Conservation (phyloP, 1,140 invertebrate genomes). For the Eulimnadia texana region DNA sequence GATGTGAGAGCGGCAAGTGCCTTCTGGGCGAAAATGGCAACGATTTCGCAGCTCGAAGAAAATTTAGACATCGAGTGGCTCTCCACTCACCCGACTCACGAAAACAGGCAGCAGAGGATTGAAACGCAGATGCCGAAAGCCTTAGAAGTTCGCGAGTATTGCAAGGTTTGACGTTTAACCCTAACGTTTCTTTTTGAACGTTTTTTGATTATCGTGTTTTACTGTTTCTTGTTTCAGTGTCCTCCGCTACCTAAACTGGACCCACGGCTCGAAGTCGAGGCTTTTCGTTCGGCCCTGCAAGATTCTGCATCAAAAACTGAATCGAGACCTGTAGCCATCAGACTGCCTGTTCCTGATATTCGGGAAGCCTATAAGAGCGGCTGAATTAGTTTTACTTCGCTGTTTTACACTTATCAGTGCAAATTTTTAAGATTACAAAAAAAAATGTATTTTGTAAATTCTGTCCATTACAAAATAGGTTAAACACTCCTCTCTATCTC, state of each 20-base stretch:
- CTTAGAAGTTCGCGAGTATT: slow-evolving; percentile 24
- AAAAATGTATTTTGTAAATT: neutral
- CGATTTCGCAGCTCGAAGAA: slow-evolving; percentile 25
- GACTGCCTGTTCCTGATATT: neutral
- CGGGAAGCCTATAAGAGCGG: neutral
- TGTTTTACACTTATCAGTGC: neutral
- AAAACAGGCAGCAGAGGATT: slow-evolving; percentile 33
- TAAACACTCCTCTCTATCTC: neutral
- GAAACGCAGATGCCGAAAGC: slow-evolving; percentile 33
- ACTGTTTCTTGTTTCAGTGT: no score
- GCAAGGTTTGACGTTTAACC: slow-evolving; percentile 19
- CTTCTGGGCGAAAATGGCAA: slow-evolving; percentile 42
- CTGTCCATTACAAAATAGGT: neutral
- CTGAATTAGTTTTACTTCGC: neutral
- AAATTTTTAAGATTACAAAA: neutral
- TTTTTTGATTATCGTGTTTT: no score
- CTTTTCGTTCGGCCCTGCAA: neutral
- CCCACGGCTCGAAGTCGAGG: neutral
- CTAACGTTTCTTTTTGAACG: neutral
- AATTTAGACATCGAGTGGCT: slow-evolving; percentile 33
- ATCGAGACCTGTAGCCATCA: neutral
- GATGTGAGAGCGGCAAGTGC: slow-evolving; percentile 43
- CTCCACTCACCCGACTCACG: slow-evolving; percentile 44
- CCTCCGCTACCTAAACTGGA: neutral
- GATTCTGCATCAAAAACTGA: neutral